These are phyloP conservation scores for Eulemur macaco DNA, from an alignment of 2,113 vertebrate species.

Conservation along the genomic window DNA sequence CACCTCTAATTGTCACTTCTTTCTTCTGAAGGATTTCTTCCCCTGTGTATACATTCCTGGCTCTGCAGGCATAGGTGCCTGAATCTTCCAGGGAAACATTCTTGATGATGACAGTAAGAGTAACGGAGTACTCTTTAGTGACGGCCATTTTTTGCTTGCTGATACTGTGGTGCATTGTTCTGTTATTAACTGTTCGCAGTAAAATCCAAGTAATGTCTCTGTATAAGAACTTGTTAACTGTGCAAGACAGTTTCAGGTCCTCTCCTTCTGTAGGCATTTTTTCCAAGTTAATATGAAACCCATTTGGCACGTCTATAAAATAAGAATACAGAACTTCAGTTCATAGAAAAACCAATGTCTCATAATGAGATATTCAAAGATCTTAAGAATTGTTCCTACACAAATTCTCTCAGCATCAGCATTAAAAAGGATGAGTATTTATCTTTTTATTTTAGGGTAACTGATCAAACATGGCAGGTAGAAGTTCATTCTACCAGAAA, in stretches of 20 bases:
- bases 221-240: constrained; percentile 93
- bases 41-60: constrained; percentile 88
- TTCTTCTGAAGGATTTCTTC: constrained; percentile 89
- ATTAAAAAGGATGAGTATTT: background rate
- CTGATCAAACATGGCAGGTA: background rate
- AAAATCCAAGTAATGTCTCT: constrained; percentile 90
- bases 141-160: constrained; percentile 79
- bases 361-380: background rate
- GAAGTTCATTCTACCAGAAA: background rate
- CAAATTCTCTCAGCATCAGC: background rate
- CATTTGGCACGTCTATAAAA: constrained; percentile 90
- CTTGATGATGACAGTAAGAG: constrained; percentile 86
- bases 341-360: constrained; percentile 3
- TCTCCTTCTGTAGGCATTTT: constrained; percentile 91
- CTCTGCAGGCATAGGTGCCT: constrained; percentile 92
- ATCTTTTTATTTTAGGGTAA: background rate
- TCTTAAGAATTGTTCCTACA: background rate
- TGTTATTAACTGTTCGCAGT: constrained; percentile 83
- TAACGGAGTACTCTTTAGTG: constrained; percentile 87
- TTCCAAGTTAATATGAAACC: constrained; percentile 89
- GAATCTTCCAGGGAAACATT: constrained; percentile 90
- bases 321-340: constrained; percentile 72
- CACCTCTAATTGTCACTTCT: constrained; percentile 93
- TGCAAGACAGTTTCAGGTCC: constrained; percentile 91
- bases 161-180: constrained; percentile 74